These are phyloP conservation scores for Rhamphomyia laevipes DNA, from an alignment of 2,888 invertebrate species.

Conservation along the genomic window DNA sequence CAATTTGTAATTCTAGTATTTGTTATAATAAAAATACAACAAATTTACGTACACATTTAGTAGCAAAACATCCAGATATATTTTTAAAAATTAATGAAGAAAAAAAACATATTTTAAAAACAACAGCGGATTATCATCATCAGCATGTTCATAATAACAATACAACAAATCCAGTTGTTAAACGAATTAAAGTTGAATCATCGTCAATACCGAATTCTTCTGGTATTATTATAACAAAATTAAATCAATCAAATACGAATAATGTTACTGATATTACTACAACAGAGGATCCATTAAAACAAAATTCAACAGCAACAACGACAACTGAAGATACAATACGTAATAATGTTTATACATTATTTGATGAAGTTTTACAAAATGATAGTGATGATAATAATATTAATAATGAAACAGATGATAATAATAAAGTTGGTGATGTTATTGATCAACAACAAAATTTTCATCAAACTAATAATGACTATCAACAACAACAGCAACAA, in stretches of 20 bases:
- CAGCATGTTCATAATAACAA: not conserved
- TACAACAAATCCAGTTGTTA: not conserved
- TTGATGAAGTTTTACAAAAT: too few relatives aligned
- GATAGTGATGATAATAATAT: too few relatives aligned
- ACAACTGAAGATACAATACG: too few relatives aligned
- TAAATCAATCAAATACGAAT: constrained; percentile 2
- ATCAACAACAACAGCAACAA: not conserved
- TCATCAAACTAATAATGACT: not conserved
- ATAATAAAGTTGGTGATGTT: too few relatives aligned
- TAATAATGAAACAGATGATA: too few relatives aligned
- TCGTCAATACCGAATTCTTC: constrained; percentile 5
- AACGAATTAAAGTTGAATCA: constrained; percentile 1
- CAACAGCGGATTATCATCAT: too few relatives aligned
- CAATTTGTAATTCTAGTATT: constrained; percentile 22
- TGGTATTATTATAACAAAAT: constrained; percentile 7
- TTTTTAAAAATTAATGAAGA: constrained; percentile 17
- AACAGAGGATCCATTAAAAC: too few relatives aligned
- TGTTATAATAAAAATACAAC: constrained; percentile 28
- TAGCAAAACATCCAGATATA: constrained; percentile 22
- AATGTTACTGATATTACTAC: too few relatives aligned
- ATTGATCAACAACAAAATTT: not conserved
- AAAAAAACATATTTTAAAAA: constrained; percentile 11
- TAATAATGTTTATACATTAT: too few relatives aligned
- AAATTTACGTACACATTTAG: constrained; percentile 24
- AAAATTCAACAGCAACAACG: too few relatives aligned